phyloP scores from a whole-genome alignment of 2,797 vertebrate species.

The Sebastolobus altivelis region DNA sequence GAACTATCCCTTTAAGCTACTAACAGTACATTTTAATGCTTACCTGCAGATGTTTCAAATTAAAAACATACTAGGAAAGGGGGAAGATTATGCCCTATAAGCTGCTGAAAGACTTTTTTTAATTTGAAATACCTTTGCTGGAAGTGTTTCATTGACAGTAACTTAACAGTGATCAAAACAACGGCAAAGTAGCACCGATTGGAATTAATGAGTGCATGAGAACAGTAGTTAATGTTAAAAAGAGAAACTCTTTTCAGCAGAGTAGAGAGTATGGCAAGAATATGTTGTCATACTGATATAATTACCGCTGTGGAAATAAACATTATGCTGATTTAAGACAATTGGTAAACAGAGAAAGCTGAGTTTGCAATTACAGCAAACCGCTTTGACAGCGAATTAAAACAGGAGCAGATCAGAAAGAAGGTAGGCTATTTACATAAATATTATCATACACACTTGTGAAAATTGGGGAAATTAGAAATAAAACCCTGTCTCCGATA shows the following conservation, averaged over 20 bases:
- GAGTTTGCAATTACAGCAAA: neutral
- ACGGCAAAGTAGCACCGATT: neutral
- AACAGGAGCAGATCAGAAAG: neutral
- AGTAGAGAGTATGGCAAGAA: neutral
- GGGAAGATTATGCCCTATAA: too few species aligned
- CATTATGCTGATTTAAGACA: neutral
- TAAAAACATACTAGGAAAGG: neutral
- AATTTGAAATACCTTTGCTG: neutral
- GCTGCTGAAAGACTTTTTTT: neutral
- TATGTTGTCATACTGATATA: neutral
- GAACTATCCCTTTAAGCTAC: neutral
- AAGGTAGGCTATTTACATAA: neutral
- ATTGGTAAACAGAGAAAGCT: neutral
- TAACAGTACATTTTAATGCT: neutral
- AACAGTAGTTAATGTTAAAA: neutral
- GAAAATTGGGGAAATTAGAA: neutral
- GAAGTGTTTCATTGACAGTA: neutral
- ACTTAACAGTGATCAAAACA: neutral
- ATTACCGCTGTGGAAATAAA: neutral
- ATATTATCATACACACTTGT: neutral
- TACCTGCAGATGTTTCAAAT: neutral
- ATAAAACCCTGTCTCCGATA: neutral
- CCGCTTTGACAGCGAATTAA: neutral
- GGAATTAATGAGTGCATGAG: neutral
- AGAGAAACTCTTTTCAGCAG: neutral